Conservation (phyloP, 2,113 vertebrate species). For the Calypte anna region DNA sequence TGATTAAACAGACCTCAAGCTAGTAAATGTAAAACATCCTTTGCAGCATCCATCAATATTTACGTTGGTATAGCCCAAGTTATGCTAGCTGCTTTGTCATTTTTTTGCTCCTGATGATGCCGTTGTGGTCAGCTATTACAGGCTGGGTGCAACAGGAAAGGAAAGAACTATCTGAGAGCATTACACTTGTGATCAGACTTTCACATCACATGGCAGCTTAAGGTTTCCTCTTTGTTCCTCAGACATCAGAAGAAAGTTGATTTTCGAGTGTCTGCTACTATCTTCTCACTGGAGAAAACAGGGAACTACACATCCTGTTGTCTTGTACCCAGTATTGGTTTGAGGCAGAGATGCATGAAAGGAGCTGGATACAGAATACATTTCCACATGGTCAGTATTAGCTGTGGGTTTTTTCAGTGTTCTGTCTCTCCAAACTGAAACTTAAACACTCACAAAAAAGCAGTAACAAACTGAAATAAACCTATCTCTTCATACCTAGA, state of each 20-base stretch:
- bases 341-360: neutral
- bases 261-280: neutral
- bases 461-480: neutral
- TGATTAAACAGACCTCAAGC: conserved; percentile 60
- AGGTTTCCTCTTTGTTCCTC: neutral
- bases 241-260: neutral
- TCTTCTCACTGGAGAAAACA: neutral
- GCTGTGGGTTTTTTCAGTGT: rapidly evolving
- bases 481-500: neutral
- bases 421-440: neutral
- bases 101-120: conserved; percentile 53
- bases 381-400: neutral
- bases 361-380: neutral
- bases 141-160: neutral
- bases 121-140: neutral
- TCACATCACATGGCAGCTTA: neutral
- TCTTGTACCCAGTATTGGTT: neutral
- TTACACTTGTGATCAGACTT: neutral
- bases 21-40: conserved; percentile 51
- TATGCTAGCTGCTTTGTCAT: conserved; percentile 44
- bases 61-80: conserved; percentile 29
- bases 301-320: neutral
- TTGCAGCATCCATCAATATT: conserved; percentile 40
- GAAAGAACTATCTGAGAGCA: neutral
- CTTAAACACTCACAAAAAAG: neutral